These are phyloP conservation scores for Cantharis rufa DNA, from an alignment of 2,888 invertebrate species.

Conservation along the genomic window DNA sequence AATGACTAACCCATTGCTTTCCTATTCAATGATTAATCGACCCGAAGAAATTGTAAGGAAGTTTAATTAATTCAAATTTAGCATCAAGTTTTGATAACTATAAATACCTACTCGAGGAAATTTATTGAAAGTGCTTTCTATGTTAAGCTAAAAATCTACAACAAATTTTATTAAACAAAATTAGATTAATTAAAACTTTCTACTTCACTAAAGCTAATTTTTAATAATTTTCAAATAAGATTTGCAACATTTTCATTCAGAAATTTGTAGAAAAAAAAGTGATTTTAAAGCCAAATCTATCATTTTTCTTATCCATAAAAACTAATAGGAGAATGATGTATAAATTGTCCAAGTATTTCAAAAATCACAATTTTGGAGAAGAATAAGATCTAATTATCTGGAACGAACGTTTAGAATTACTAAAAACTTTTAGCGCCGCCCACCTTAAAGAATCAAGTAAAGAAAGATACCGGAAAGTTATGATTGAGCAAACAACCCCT, in stretches of 20 bases:
- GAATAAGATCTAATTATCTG: no score
- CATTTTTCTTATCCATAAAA: no score
- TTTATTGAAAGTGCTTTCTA: neutral
- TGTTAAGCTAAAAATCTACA: neutral
- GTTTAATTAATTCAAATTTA: neutral
- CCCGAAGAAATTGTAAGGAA: neutral
- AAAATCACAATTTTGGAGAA: no score
- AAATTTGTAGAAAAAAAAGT: no score
- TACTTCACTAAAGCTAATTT: no score
- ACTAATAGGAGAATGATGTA: no score
- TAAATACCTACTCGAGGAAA: neutral
- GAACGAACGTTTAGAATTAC: neutral
- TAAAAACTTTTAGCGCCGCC: neutral
- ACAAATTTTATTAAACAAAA: neutral
- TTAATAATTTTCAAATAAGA: no score
- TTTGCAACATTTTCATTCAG: no score
- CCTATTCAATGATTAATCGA: slow-evolving; percentile 2
- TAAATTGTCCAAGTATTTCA: no score
- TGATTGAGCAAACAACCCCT: neutral
- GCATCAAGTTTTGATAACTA: neutral
- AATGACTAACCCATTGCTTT: neutral
- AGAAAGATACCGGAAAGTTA: neutral
- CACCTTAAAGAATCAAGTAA: neutral
- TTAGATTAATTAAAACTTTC: no score
- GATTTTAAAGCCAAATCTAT: no score